phyloP scores from a whole-genome alignment of 2,888 invertebrate genomes.

The Dendrolimus houi region DNA sequence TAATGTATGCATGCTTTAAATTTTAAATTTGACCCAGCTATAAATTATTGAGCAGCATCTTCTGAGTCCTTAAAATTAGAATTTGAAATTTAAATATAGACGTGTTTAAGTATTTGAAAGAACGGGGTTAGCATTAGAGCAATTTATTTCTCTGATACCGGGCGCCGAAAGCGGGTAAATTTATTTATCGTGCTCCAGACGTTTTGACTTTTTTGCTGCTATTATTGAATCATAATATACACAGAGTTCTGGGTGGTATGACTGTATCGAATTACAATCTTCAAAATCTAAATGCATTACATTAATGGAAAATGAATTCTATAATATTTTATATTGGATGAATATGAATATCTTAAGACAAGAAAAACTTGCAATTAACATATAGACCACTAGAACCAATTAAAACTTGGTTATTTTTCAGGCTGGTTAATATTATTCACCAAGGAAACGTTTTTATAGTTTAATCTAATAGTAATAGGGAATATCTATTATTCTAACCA shows the following conservation, averaged over 20 bases:
- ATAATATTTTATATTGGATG: no score
- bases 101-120: slow-evolving; percentile 3
- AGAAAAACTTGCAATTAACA: no score
- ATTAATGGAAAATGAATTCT: background rate
- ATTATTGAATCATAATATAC: slow-evolving; percentile 45
- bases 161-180: slow-evolving; percentile 37
- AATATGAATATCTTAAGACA: no score
- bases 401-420: no score
- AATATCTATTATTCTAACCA: no score
- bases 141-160: slow-evolving; percentile 28
- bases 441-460: no score
- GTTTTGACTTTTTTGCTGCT: slow-evolving; percentile 38
- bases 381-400: no score
- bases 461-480: no score
- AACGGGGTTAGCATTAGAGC: slow-evolving; percentile 13
- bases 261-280: slow-evolving; percentile 47
- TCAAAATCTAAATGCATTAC: background rate
- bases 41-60: background rate
- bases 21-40: background rate
- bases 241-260: slow-evolving; percentile 39
- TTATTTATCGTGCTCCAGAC: slow-evolving; percentile 42
- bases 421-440: no score
- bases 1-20: background rate
- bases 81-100: background rate
- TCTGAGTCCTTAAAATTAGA: background rate